Evolutionary conservation across 2,797 vertebrate genomes (phyloP).

Genomic region (Botia almorhae): DNA sequence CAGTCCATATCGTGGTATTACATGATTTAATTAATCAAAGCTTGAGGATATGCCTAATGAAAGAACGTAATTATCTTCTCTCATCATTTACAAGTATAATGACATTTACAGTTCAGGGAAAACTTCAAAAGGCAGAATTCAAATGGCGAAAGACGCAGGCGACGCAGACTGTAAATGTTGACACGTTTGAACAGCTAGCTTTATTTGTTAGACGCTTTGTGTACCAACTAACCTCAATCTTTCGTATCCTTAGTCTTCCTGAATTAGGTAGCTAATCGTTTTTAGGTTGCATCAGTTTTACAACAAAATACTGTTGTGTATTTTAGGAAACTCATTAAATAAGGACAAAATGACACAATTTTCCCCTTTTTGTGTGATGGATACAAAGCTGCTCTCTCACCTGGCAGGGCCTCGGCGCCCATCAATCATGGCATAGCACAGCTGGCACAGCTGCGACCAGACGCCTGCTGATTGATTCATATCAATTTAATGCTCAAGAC

Average conservation of each 20-base stretch:
- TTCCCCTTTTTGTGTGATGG: conserved; percentile 29
- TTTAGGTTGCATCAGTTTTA: conserved; percentile 50
- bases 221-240: conserved; percentile 28
- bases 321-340: conserved; percentile 55
- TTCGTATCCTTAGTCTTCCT: conserved; percentile 34
- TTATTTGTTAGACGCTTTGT: conserved; percentile 50
- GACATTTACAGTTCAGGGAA: conserved; percentile 55
- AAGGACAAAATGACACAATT: conserved; percentile 34
- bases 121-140: conserved; percentile 30
- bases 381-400: conserved; percentile 61
- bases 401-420: conserved; percentile 64
- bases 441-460: conserved; percentile 71
- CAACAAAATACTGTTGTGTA: conserved; percentile 54
- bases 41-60: conserved; percentile 38
- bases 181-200: conserved; percentile 23
- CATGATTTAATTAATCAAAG: conserved; percentile 47
- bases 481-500: conserved; percentile 71
- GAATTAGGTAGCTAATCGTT: conserved; percentile 35
- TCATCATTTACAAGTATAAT: conserved; percentile 54
- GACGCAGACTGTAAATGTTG: conserved; percentile 1
- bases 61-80: conserved; percentile 43
- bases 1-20: conserved; percentile 29
- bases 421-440: conserved; percentile 74
- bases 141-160: conserved; percentile 36
- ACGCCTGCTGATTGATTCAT: conserved; percentile 77